Evolutionary conservation across 2,797 vertebrate genomes (phyloP), one percentile per base, ranked within the genome.

Genomic region (Crax fasciolata): DNA sequence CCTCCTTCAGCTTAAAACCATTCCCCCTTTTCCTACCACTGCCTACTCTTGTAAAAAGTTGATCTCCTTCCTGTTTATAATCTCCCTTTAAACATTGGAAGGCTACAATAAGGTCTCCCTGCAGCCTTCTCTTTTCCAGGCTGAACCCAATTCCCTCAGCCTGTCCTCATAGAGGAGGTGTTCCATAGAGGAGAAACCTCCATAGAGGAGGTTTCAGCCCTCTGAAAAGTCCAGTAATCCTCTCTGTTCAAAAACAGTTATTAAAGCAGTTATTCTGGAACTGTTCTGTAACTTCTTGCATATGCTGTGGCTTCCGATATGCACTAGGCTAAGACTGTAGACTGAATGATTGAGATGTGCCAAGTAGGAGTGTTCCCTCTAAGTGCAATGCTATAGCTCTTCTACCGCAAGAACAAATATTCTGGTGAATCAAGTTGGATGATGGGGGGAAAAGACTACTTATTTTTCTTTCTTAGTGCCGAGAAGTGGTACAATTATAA

Each of bases 401-500:
- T 65, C 72, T 87, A 81, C 30, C 32, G 16, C 1, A 30, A 71
- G n/a, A 92, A 25, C 38, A 77, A 85, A 77, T 5, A 0, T 46
- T 68, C 65, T 46, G 57, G 11, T 51, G 44, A 74, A 32, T 25
- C 39, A 84, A 92, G 49, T 38, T 18, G 35, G 46, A 54, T 4
- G 16, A 52, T 25, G 52, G 30, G 49, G 39, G n/a, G 30, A 2
- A 9, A 15, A 54, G 6, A 54, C 30, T 54, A 16, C 11, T 18
- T 11, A 4, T 4, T 30, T 57, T 32, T 57, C n/a, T n/a, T 20
- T 83, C 2, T 2, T 80, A 51, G 67, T 77, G 72, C 43, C 88
- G 39, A 41, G 61, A 93, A 62, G 84, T 63, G 48, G 89, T 61
- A 67, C 46, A 82, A 87, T 16, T 41, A 81, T 52, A 92, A 93